phyloP scores from a whole-genome alignment of 2,888 invertebrate genomes.

The Thera britannica region DNA sequence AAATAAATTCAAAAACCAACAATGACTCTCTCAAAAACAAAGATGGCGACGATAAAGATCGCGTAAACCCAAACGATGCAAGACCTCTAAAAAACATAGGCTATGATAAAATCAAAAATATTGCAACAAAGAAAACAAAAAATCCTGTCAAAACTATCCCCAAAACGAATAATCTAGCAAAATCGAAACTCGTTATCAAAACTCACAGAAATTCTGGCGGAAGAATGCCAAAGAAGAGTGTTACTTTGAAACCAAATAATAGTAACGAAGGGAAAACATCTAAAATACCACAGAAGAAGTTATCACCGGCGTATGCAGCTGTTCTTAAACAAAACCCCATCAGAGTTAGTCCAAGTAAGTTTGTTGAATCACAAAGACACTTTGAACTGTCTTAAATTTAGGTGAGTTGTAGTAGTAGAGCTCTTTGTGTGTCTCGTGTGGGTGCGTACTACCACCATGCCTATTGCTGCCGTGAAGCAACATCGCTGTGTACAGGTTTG shows the following conservation, averaged over 20 bases:
- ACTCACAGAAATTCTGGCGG: conserved; percentile 18
- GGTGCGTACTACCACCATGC: no score
- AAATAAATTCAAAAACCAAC: not conserved
- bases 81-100: not conserved
- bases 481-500: no score
- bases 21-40: not conserved
- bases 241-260: conserved; percentile 1
- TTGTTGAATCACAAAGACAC: no score
- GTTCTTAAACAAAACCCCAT: conserved; percentile 49
- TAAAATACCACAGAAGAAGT: conserved; percentile 59
- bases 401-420: no score
- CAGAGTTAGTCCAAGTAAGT: conserved; percentile 67
- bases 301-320: conserved; percentile 39
- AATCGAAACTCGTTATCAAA: conserved; percentile 13
- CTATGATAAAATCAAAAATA: conserved; percentile 5
- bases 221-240: conserved; percentile 8
- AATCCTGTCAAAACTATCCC: conserved; percentile 8
- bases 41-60: not conserved
- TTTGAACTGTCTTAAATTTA: no score
- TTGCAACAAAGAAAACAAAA: conserved; percentile 16
- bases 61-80: not conserved
- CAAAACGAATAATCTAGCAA: conserved; percentile 3
- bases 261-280: conserved; percentile 42
- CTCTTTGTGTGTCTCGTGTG: no score
- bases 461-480: no score